These are phyloP conservation scores for Coecobrya sp. DNA, from an alignment of 2,888 invertebrate genomes.

Conservation along the genomic window DNA sequence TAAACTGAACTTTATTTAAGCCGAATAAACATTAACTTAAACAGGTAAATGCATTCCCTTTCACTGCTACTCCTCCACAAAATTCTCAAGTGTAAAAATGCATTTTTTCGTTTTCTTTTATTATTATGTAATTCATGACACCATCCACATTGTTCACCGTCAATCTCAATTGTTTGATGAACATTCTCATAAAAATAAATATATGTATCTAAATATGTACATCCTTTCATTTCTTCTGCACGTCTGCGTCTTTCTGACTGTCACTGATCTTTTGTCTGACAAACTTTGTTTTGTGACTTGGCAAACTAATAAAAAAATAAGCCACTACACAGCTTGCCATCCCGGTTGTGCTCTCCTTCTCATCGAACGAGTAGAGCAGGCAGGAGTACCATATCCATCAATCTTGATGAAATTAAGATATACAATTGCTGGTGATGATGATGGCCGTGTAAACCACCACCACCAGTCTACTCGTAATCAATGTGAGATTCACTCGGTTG, in stretches of 20 bases:
- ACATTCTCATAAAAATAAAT: background rate
- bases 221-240: constrained; percentile 39
- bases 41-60: constrained; percentile 11
- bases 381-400: background rate
- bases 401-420: background rate
- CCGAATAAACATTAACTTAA: background rate
- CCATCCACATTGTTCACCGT: background rate
- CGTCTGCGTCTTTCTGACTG: background rate
- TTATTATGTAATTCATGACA: constrained; percentile 30
- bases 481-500: constrained; percentile 11
- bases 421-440: constrained; percentile 13
- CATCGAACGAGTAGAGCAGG: background rate
- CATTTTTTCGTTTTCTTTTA: background rate
- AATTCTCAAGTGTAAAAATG: background rate
- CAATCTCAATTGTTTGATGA: background rate
- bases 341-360: constrained; percentile 29
- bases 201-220: background rate
- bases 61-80: constrained; percentile 28
- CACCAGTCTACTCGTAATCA: constrained; percentile 43
- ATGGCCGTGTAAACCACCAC: constrained; percentile 49
- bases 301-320: constrained; percentile 33
- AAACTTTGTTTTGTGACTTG: no score
- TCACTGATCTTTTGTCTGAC: constrained; percentile 39
- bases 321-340: constrained; percentile 49
- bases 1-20: constrained; percentile 14